phyloP scores from a whole-genome alignment of 2,888 invertebrate species.

The Cynaeus angustus region DNA sequence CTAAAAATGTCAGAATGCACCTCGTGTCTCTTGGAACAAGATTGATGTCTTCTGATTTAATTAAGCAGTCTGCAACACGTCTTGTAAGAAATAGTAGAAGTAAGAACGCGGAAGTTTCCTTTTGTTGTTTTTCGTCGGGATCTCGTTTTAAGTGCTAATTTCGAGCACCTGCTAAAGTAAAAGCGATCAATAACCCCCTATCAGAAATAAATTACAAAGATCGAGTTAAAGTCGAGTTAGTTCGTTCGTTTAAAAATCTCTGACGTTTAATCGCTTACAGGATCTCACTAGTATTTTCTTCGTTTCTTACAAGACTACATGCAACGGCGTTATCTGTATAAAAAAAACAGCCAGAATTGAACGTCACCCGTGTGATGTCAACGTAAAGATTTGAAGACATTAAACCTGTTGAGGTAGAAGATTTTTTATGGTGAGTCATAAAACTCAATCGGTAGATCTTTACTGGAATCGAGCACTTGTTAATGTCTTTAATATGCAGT shows the following conservation, averaged over 20 bases:
- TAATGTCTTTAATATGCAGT: conserved; percentile 42
- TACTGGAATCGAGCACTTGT: conserved; percentile 36
- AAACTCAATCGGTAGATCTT: conserved; percentile 30
- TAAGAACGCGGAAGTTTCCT: conserved; percentile 35
- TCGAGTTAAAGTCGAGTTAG: conserved; percentile 47
- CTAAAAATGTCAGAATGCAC: too few species aligned
- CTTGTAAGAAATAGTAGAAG: conserved; percentile 23
- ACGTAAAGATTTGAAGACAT: conserved; percentile 18
- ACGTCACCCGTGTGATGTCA: not conserved
- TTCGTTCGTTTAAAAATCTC: conserved; percentile 44
- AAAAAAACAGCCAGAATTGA: not conserved
- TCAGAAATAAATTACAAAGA: conserved; percentile 51
- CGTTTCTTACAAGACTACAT: conserved; percentile 7
- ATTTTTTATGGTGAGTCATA: conserved; percentile 26
- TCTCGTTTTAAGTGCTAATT: conserved; percentile 49
- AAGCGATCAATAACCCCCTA: conserved; percentile 49
- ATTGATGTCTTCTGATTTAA: conserved; percentile 30
- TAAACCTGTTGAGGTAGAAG: conserved; percentile 33
- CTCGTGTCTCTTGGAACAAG: not conserved
- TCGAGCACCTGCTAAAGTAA: conserved; percentile 43
- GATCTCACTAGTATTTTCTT: conserved; percentile 37
- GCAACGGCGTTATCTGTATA: not conserved
- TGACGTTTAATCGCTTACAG: conserved; percentile 44
- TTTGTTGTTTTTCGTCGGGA: conserved; percentile 41
- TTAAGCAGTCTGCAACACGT: conserved; percentile 24